Evolutionary conservation across 2,797 vertebrate genomes (phyloP).

Genomic region (Craterocephalus amniculus): DNA sequence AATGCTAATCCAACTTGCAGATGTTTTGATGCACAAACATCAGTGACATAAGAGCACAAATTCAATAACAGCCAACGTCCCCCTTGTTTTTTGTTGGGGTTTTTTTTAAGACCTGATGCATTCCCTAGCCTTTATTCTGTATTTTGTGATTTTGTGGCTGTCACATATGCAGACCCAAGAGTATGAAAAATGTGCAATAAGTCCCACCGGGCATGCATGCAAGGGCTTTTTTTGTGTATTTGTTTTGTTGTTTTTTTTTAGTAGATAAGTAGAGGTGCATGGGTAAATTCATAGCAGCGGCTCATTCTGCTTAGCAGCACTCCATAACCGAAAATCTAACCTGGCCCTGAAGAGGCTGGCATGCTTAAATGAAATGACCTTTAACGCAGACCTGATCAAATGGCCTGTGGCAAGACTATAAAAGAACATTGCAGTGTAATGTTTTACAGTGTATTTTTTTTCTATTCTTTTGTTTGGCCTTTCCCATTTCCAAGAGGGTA

Average conservation of each 20-base stretch:
- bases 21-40: conserved; percentile 62
- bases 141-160: conserved; percentile 14
- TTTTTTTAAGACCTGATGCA: conserved; percentile 28
- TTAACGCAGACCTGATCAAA: conserved; percentile 79
- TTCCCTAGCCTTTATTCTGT: conserved; percentile 14
- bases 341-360: conserved; percentile 54
- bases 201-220: conserved; percentile 12
- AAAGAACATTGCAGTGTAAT: conserved; percentile 74
- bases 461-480: conserved; percentile 70
- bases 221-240: background rate
- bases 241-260: conserved; percentile 24
- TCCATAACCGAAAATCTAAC: conserved; percentile 38
- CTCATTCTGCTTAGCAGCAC: conserved; percentile 58
- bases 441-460: conserved; percentile 73
- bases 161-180: conserved; percentile 2
- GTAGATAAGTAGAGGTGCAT: conserved; percentile 31
- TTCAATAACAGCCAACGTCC: conserved; percentile 56
- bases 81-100: conserved; percentile 63
- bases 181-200: conserved; percentile 10
- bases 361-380: conserved; percentile 79
- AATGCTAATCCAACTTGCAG: conserved; percentile 73
- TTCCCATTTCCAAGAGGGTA: conserved; percentile 58
- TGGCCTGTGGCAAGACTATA: conserved; percentile 71
- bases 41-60: conserved; percentile 56
- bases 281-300: conserved; percentile 52